A percentile compares a stretch with the other conserved stretches of the same genome.
phyloP scores from a whole-genome alignment of 2,113 vertebrate species.

The Panthera uncia region DNA sequence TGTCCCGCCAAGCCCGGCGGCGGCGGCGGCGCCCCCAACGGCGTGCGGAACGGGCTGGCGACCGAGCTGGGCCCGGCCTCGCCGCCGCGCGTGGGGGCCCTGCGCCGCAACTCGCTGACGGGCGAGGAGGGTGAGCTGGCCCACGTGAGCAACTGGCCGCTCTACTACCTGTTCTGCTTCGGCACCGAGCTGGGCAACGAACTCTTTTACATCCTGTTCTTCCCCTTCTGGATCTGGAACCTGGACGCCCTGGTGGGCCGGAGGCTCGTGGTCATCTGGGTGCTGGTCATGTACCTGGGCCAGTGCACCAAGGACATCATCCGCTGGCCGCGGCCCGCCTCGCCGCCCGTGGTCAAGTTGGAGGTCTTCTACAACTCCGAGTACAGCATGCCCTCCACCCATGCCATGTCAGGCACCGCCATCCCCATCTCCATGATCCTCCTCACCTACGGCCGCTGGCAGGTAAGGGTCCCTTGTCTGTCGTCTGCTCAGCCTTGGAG shows the following conservation, averaged over 20 bases:
- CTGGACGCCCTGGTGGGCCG: constrained; percentile 92
- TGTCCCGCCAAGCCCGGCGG: background rate
- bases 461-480: constrained; percentile 85
- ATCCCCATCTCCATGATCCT: constrained; percentile 93
- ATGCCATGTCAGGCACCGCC: constrained; percentile 98
- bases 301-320: constrained; percentile 98
- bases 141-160: constrained; percentile 87
- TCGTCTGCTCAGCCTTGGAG: background rate
- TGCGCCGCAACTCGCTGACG: constrained; percentile 94
- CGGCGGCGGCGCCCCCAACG: constrained; percentile 68
- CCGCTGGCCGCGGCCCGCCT: constrained; percentile 93
- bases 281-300: constrained; percentile 98
- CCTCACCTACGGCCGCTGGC: constrained; percentile 93
- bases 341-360: constrained; percentile 96
- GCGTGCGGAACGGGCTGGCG: constrained; percentile 81
- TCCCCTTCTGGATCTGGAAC: constrained; percentile 97
- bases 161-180: constrained; percentile 94
- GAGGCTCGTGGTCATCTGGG: constrained; percentile 94
- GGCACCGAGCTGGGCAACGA: constrained; percentile 98
- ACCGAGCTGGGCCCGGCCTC: constrained; percentile 44
- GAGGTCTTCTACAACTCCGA: constrained; percentile 99
- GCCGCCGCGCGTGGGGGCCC: constrained; percentile 76
- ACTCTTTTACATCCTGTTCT: constrained; percentile 95
- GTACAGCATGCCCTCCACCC: constrained; percentile 99
- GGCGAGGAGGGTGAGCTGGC: constrained; percentile 90